Base-by-base conservation (phyloP, 2,797 vertebrate species). In the Diglossa cyanea region DNA sequence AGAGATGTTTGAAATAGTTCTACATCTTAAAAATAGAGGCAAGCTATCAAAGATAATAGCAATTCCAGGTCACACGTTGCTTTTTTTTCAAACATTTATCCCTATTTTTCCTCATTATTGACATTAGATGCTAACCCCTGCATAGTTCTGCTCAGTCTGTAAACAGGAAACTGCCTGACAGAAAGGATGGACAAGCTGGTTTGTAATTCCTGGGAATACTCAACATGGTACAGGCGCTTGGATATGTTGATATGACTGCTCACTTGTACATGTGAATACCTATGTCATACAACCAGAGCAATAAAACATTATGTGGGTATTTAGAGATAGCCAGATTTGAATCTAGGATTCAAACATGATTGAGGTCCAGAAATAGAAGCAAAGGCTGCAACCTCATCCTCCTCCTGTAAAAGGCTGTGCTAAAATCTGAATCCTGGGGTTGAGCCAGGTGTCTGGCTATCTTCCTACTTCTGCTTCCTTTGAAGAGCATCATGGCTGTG, bases 21-120 rank as follows among this genome's bases (percentile, higher is more conserved):
- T 54, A 26, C 17, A 30, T 73, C 37, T 86, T 90, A 93, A 88
- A 94, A 93, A 94, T 54, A 93, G 70, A 71, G 42, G 13, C 79
- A 63, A 39, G 28, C 65, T 80, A 51, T 74, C 73, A 45, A 72
- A 82, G 16, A 44, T 19, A 73, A 47, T 62, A 63, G 19, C 13
- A 11, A 55, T 77, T 82, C 33, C 39, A 73, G 45, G 60, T 76
- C 44, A 53, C 48, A 24, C 11, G 0, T 24, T 70, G 18, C 0
- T 1, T 51, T 42, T 42, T 44, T 85, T 53, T 3, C 40, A 23
- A 67, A 26, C 13, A 25, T 44, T 39, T 45, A 33, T 55, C 33
- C 35, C 55, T 18, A 0, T 33, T 91, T 80, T 65, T 51, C n/a
- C n/a, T 84, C 24, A 3, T 57, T 37, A 24, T 37, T 71, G 21